phyloP scores from a whole-genome alignment of 2,113 vertebrate species.

The Vulpes vulpes region DNA sequence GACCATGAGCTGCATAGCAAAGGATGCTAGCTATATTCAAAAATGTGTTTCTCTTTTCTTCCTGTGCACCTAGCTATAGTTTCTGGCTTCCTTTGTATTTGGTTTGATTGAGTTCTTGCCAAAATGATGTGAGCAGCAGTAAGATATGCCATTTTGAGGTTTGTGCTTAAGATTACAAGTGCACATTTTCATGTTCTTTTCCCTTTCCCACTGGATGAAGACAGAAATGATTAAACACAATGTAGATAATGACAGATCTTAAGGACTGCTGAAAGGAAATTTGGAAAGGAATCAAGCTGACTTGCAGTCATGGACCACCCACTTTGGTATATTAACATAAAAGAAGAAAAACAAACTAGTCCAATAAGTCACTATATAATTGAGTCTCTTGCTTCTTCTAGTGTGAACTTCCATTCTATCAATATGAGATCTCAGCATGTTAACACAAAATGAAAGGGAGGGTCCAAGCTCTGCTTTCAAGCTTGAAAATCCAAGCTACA shows the following conservation, averaged over 20 bases:
- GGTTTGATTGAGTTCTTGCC: background rate
- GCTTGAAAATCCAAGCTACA: background rate
- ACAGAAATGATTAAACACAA: background rate
- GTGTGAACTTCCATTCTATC: background rate
- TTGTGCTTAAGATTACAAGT: background rate
- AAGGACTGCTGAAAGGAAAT: background rate
- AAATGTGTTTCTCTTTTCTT: background rate
- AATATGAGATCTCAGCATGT: background rate
- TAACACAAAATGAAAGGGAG: background rate
- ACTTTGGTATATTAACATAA: background rate
- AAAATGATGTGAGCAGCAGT: background rate
- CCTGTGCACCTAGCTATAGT: background rate
- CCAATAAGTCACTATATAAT: background rate
- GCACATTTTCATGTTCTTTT: background rate
- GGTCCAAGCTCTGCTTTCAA: background rate
- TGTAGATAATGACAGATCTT: background rate
- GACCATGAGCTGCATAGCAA: background rate
- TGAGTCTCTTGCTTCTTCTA: background rate
- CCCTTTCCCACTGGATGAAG: background rate
- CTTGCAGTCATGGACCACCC: background rate
- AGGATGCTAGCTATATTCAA: background rate
- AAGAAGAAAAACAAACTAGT: background rate
- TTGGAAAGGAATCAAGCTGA: background rate
- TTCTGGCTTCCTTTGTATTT: background rate
- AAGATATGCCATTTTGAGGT: background rate